Base-by-base conservation (phyloP, 1,140 invertebrate genomes). In the Drosophila erecta region DNA sequence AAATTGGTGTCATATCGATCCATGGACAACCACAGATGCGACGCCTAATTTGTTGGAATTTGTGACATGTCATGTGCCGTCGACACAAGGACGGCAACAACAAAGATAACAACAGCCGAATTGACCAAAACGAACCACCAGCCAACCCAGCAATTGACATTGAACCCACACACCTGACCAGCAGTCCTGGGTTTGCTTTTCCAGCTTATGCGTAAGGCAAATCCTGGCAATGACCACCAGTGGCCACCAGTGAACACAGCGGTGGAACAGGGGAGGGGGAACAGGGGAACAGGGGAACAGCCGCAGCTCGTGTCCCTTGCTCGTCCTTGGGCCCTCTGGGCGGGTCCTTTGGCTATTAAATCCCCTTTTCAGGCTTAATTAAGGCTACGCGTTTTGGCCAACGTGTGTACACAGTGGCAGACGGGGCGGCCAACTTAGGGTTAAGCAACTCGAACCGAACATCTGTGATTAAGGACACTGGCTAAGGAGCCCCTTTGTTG, bases 341-440 rank as follows among this genome's bases (percentile, higher is more conserved):
- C 59, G 51, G 78, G 74, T 58, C 77, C 64, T 75, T 70, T 64
- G 64, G 62, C 79, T 81, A 87, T 86, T 87, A 86, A 86, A 87
- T 79, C 71, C 35, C 59, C 75, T 65, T 87, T 89, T 66, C 76
- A 54, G 64, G 72, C 84, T 84, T 87, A 89, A 87, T 87, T 87
- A 87, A 87, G 66, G 71, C 60, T 83, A 79, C 70, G 54, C 67
- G 70, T 81, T 74, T 59, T 65, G 50, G 49, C 56, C 56, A 71
- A 59, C 49, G 54, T 74, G 55, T 69, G 70, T 79, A 74, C 76
- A 79, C 44, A 75, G 44, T 61, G 49, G 40, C 55, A 33, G 51
- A 66, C 49, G 57, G 62, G 27, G 49, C 43, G 66, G 50, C 46
- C 66, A 67, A 27, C 53, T 70, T 71, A 57, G 67, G 64, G 67